Conservation (phyloP, 1,140 invertebrate species). For the Bombus breviceps region DNA sequence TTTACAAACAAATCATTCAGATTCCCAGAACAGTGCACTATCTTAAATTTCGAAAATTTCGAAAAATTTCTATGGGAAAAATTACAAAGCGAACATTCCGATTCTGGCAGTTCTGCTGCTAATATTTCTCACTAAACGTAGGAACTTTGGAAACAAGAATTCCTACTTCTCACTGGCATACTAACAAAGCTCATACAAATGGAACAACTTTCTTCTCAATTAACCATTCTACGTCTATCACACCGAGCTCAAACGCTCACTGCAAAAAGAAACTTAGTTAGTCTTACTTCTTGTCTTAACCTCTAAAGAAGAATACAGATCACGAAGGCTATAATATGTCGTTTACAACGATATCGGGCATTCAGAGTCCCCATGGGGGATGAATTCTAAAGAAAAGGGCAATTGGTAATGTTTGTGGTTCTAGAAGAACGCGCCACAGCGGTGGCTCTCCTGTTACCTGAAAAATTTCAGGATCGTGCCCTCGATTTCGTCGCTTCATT, state of each 20-base stretch:
- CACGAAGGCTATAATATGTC: slow-evolving; percentile 4
- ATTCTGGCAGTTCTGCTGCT: too few relatives aligned
- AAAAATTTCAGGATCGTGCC: slow-evolving; percentile 49
- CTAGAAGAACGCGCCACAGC: not conserved
- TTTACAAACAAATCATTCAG: too few relatives aligned
- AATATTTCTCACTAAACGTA: too few relatives aligned
- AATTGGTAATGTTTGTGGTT: not conserved
- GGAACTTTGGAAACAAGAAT: too few relatives aligned
- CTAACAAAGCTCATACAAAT: not conserved
- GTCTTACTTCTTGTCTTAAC: not conserved
- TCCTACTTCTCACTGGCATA: too few relatives aligned
- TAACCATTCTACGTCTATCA: too few relatives aligned
- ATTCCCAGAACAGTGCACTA: too few relatives aligned
- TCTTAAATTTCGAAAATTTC: too few relatives aligned
- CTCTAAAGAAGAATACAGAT: not conserved
- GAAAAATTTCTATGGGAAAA: too few relatives aligned
- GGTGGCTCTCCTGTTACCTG: slow-evolving; percentile 36
- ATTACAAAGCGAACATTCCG: too few relatives aligned
- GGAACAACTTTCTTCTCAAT: not conserved
- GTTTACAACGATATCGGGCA: slow-evolving; percentile 7
- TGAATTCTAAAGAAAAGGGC: slow-evolving; percentile 18
- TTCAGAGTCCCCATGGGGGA: not conserved
- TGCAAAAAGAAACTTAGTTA: not conserved
- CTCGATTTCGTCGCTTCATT: slow-evolving; percentile 39
- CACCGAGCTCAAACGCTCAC: too few relatives aligned